Conservation (phyloP, 2,797 vertebrate species). For the Girardinus metallicus region DNA sequence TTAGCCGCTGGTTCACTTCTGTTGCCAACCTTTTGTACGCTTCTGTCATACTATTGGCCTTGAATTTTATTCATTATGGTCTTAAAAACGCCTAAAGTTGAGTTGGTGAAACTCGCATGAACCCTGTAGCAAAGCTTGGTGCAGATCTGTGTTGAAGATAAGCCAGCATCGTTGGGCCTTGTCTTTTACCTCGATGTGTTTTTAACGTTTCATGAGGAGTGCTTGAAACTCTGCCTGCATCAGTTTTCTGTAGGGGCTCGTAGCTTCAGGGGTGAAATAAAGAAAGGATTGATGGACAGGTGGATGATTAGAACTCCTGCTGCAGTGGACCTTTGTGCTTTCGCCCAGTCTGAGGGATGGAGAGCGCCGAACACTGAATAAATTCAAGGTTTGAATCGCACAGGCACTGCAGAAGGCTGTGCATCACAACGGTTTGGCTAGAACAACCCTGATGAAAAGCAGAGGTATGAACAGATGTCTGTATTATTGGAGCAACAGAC, state of each 20-base stretch:
- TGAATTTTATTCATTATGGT: too few species aligned
- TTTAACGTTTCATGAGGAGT: not conserved
- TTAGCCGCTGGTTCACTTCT: too few species aligned
- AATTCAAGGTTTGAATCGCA: not conserved
- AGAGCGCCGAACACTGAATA: slow-evolving; percentile 13
- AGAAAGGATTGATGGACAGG: slow-evolving; percentile 29
- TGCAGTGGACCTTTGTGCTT: slow-evolving; percentile 7
- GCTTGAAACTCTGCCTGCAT: not conserved
- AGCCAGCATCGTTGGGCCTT: not conserved
- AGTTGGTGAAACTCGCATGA: not conserved
- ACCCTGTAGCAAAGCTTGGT: not conserved
- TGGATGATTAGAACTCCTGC: slow-evolving; percentile 20
- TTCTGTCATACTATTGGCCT: too few species aligned
- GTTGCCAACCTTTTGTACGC: too few species aligned
- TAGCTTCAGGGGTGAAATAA: not conserved
- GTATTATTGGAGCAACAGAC: slow-evolving; percentile 3
- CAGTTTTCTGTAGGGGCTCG: not conserved
- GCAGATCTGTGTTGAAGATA: not conserved
- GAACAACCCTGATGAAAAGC: slow-evolving; percentile 1
- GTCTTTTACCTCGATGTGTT: not conserved
- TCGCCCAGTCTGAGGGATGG: slow-evolving; percentile 11
- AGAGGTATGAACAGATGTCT: not conserved
- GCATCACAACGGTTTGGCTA: not conserved
- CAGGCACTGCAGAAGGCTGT: slow-evolving; percentile 2
- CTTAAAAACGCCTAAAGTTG: too few species aligned